phyloP scores from a whole-genome alignment of 2,113 vertebrate genomes.

The Chlorocebus sabaeus region DNA sequence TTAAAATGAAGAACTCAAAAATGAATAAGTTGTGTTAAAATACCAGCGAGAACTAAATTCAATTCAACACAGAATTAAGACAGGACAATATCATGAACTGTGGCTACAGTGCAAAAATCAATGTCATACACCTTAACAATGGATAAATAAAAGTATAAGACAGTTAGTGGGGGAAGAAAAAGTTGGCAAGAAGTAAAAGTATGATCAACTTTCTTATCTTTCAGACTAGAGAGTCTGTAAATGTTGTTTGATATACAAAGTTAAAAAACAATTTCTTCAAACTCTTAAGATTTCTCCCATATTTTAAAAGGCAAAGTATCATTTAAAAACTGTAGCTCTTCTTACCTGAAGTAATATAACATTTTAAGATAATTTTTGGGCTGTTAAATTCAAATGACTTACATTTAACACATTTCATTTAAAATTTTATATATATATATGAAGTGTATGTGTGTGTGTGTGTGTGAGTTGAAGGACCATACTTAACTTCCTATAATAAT shows the following conservation, averaged over 20 bases:
- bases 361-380: not conserved
- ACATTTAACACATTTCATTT: not conserved
- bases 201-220: not conserved
- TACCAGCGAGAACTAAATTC: not conserved
- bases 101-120: not conserved
- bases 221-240: not conserved
- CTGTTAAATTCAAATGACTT: not conserved
- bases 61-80: not conserved
- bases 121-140: not conserved
- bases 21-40: not conserved
- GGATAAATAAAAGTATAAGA: not conserved
- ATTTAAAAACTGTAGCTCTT: not conserved
- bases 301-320: not conserved
- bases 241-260: not conserved
- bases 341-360: not conserved
- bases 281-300: not conserved
- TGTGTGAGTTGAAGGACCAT: not conserved
- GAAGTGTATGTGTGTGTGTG: too few species aligned
- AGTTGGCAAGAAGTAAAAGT: not conserved
- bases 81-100: not conserved
- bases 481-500: not conserved
- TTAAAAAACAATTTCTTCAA: not conserved
- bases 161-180: not conserved
- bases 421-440: not conserved
- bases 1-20: not conserved